Conservation (phyloP, 2,888 invertebrate genomes). For the Junonia oenone region DNA sequence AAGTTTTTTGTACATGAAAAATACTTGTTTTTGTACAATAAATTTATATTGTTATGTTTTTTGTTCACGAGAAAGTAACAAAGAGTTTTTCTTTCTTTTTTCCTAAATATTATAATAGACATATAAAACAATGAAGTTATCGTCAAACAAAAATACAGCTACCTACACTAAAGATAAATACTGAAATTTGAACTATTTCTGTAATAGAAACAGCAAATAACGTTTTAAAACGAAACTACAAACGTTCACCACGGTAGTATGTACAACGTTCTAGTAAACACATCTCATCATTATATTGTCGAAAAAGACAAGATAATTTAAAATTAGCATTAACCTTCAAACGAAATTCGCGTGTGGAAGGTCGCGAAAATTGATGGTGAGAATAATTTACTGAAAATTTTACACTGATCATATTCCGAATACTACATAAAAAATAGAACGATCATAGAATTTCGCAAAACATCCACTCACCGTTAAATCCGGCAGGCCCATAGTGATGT, state of each 20-base stretch:
- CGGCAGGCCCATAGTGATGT: conserved; percentile 68
- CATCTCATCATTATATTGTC: background rate
- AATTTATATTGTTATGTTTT: no score
- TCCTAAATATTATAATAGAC: no score
- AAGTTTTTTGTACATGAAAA: no score
- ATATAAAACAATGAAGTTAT: no score
- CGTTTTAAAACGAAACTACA: background rate
- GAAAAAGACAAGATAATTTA: background rate
- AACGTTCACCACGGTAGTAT: background rate
- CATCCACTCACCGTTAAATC: conserved; percentile 64
- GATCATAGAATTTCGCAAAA: background rate
- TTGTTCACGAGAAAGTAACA: no score
- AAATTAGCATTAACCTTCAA: background rate
- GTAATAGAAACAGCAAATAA: background rate
- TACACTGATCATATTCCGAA: background rate
- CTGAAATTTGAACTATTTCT: background rate
- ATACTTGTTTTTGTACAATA: no score
- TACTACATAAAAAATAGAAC: background rate
- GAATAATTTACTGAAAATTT: background rate
- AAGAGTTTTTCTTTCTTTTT: no score
- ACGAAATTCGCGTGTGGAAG: conserved; percentile 9
- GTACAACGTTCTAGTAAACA: background rate
- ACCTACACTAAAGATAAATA: background rate
- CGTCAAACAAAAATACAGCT: no score
- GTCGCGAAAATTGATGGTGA: background rate